These are phyloP conservation scores for Etheostoma perlongum DNA, from an alignment of 2,797 vertebrate species.

Conservation along the genomic window DNA sequence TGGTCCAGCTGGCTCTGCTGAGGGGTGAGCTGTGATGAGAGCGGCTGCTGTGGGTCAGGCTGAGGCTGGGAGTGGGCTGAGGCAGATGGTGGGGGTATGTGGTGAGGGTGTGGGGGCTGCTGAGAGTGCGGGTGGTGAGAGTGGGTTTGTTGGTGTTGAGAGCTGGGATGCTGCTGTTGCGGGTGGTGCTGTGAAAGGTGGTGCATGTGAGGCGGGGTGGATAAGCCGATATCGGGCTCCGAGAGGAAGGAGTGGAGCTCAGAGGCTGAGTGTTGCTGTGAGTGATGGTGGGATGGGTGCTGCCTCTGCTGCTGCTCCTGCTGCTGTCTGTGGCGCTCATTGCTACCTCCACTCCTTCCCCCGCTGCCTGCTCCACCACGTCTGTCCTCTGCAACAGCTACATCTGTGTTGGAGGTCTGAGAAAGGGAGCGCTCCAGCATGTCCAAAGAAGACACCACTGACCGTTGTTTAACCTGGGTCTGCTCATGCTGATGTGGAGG, in stretches of 20 bases:
- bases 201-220: conserved; percentile 83
- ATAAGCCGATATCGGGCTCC: conserved; percentile 83
- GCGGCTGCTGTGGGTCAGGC: conserved; percentile 78
- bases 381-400: conserved; percentile 79
- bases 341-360: conserved; percentile 69
- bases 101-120: conserved; percentile 79
- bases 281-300: conserved; percentile 82
- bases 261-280: conserved; percentile 79
- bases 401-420: conserved; percentile 81
- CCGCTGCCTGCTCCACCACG: conserved; percentile 73
- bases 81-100: conserved; percentile 77
- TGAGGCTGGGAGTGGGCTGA: conserved; percentile 79
- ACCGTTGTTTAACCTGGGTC: conserved; percentile 84
- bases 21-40: conserved; percentile 82
- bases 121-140: conserved; percentile 80
- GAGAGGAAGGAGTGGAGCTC: conserved; percentile 87
- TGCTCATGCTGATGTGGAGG: conserved; percentile 83
- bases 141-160: conserved; percentile 81
- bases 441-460: conserved; percentile 85
- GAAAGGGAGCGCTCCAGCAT: conserved; percentile 89
- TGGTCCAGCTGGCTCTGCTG: conserved; percentile 86
- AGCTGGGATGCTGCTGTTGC: conserved; percentile 74
- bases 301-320: conserved; percentile 78
- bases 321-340: conserved; percentile 80
- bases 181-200: conserved; percentile 84